Percentiles rank a stretch among this genome's conserved stretches.
Evolutionary conservation across 1,140 invertebrate genomes (phyloP).

Genomic region (Eriocheir sinensis): DNA sequence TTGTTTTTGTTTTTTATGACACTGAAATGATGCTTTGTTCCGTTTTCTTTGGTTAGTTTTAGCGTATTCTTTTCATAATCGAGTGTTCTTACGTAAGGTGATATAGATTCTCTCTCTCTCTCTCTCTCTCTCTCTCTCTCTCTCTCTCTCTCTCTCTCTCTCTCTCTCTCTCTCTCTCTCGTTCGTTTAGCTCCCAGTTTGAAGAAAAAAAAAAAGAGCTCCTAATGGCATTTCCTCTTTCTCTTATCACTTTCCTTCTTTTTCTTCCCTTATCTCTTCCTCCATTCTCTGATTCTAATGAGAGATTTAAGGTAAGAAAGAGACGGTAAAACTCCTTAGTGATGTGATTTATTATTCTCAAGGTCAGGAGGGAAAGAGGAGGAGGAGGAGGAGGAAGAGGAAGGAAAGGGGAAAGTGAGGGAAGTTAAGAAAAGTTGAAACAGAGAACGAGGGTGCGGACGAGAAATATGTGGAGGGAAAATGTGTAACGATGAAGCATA

Average conservation of each 20-base stretch:
- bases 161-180: constrained; percentile 8
- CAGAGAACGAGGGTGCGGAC: background rate
- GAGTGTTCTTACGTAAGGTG: too few relatives aligned
- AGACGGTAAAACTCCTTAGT: background rate
- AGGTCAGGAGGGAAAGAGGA: background rate
- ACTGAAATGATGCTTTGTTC: too few relatives aligned
- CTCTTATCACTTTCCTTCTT: background rate
- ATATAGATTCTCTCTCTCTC: background rate
- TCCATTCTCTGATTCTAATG: background rate
- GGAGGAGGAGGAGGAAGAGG: background rate
- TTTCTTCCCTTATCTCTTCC: background rate
- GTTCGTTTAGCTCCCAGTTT: background rate
- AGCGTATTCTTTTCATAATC: too few relatives aligned
- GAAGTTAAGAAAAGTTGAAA: background rate
- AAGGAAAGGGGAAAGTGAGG: background rate
- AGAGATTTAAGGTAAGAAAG: background rate
- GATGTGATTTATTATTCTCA: background rate
- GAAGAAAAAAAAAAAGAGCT: background rate
- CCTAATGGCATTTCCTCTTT: background rate
- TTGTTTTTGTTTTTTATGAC: too few relatives aligned
- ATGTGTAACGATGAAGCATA: background rate
- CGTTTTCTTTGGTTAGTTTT: too few relatives aligned
- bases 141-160: background rate
- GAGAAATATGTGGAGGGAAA: background rate
- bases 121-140: constrained; percentile 9